phyloP scores from a whole-genome alignment of 2,113 vertebrate genomes.

The Scatophagus argus region DNA sequence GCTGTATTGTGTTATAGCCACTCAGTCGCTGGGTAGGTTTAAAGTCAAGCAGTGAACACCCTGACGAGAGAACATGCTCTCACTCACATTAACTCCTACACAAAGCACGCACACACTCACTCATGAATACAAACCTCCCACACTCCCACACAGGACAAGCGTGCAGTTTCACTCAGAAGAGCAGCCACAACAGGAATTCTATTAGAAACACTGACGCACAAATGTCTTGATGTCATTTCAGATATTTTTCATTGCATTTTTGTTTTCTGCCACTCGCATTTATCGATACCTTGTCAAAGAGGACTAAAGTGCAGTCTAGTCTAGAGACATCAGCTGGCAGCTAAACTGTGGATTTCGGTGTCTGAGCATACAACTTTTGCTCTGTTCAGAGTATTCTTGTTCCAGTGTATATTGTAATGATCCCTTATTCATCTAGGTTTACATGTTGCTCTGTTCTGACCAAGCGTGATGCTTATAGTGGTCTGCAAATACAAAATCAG shows the following conservation, averaged over 20 bases:
- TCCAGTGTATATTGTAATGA: background rate
- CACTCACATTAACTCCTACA: conserved; percentile 8
- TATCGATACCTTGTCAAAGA: background rate
- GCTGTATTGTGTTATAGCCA: background rate
- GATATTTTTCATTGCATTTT: no score
- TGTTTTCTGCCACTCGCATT: background rate
- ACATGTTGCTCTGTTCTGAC: background rate
- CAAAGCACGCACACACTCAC: background rate
- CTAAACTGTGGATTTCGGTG: background rate
- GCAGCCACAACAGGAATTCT: background rate
- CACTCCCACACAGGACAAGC: background rate
- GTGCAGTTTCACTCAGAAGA: background rate
- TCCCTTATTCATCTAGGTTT: background rate
- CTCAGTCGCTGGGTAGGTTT: background rate
- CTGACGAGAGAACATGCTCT: background rate
- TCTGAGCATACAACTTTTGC: background rate
- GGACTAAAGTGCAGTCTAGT: no score
- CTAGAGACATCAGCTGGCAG: no score
- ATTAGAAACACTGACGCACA: background rate
- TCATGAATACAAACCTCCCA: background rate
- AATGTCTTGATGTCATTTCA: no score
- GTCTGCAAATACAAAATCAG: background rate
- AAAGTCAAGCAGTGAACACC: background rate
- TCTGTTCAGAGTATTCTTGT: background rate
- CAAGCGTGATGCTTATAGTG: background rate